phyloP scores from a whole-genome alignment of 2,113 vertebrate species.

The Grammomys dolichurus region DNA sequence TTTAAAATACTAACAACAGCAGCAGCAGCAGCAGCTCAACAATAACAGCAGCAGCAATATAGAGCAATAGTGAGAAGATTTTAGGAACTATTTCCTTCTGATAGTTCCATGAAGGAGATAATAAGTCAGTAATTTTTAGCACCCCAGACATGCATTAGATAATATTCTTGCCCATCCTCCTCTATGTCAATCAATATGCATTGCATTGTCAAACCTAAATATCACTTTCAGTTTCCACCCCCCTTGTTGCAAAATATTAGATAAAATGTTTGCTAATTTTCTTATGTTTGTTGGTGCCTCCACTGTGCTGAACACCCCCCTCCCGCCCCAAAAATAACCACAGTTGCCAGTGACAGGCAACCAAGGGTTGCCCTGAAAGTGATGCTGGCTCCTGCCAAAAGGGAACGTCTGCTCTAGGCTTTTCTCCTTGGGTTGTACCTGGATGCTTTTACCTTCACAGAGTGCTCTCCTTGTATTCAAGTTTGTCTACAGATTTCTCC shows the following conservation, averaged over 20 bases:
- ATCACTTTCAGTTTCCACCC: background rate
- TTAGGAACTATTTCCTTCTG: background rate
- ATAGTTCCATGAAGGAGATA: background rate
- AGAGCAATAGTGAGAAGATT: background rate
- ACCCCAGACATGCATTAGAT: background rate
- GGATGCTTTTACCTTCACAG: background rate
- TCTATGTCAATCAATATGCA: background rate
- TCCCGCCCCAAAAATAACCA: background rate
- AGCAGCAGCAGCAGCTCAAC: too few species aligned
- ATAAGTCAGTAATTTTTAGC: background rate
- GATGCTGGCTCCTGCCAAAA: background rate
- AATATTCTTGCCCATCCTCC: background rate
- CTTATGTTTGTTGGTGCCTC: background rate
- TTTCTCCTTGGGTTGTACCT: background rate
- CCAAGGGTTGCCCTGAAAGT: background rate
- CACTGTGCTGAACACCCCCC: background rate
- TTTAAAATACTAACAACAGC: background rate
- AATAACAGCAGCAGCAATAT: background rate
- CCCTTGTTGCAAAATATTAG: conserved; percentile 7
- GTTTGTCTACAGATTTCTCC: background rate
- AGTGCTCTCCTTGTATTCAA: background rate
- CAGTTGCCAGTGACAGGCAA: background rate
- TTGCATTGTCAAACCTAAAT: background rate
- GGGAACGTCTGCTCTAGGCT: background rate
- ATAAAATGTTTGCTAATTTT: background rate